Conservation (phyloP, 2,113 vertebrate genomes). For the Ptyas mucosa region DNA sequence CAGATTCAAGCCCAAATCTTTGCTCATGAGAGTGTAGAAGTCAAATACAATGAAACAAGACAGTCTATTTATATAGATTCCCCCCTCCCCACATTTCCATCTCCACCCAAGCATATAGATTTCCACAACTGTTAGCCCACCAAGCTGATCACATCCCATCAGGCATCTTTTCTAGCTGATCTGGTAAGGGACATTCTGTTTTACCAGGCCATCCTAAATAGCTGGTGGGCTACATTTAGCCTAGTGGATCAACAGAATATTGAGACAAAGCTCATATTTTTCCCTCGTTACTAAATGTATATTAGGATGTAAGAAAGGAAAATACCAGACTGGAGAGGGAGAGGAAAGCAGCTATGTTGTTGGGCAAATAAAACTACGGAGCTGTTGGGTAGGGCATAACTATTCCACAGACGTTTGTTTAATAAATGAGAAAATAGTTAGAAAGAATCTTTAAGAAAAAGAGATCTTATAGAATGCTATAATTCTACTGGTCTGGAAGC, state of each 20-base stretch:
- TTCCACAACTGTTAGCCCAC: neutral
- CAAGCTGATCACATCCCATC: neutral
- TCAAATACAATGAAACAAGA: neutral
- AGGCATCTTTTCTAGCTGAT: neutral
- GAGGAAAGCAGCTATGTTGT: neutral
- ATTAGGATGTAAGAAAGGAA: neutral
- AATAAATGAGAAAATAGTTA: neutral
- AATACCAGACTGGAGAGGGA: neutral
- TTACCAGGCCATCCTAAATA: neutral
- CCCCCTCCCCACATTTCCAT: neutral
- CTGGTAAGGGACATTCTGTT: neutral
- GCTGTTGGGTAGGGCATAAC: neutral
- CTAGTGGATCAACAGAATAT: neutral
- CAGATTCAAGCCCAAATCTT: no score
- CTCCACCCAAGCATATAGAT: neutral
- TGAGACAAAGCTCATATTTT: neutral
- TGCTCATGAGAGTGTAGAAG: neutral
- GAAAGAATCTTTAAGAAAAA: neutral
- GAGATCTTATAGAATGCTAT: neutral
- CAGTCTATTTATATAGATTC: neutral
- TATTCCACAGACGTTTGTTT: neutral
- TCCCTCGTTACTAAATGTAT: neutral
- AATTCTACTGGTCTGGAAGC: neutral
- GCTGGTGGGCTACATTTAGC: neutral
- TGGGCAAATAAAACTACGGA: neutral